Evolutionary conservation across 2,888 invertebrate genomes (phyloP), one percentile per base, ranked within the genome.

Genomic region (Phorcus lineatus): DNA sequence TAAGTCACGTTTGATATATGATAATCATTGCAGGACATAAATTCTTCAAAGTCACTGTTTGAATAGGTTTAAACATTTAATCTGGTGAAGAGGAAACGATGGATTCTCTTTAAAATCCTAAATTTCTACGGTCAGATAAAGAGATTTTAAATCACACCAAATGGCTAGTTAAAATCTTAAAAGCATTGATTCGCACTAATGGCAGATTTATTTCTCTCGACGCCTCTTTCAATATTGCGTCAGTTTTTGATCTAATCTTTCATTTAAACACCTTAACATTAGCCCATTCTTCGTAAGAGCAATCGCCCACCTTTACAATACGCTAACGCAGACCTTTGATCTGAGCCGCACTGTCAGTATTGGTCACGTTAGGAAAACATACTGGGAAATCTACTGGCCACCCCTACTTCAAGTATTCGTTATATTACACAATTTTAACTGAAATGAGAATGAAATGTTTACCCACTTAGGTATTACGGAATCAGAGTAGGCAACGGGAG

Each of bases 201-300:
- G 62, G 28, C 62, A 62, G 22, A 24, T 62, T 62, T 28, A 62
- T 62, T 28, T 62, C 16, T 62, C 28, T 24, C 62, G 24, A 28
- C 28, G 62, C 28, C 62, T 47, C 47, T 28, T 28, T 62, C 28
- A 24, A 62, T 62, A 62, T 62, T 62, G 62, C 62, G 28, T 62
- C 62, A 62, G 62, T 16, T 17, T 28, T 47, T 28, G 62, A 28
- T 24, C 16, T 62, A 62, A 62, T 62, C 62, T 62, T 28, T 28
- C 62, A 62, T 62, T 28, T 62, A 62, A 62, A 62, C 62, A 62
- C 62, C 62, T 62, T 28, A 62, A 28, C 28, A 24, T 62, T 62
- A 62, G 62, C 28, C 62, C 62, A 62, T 62, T 62, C 62, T 62
- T 62, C 62, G 62, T 62, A 62, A 62, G n/a, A 28, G 28, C 62